Evolutionary conservation across 2,113 vertebrate genomes (phyloP).

Genomic region (Gambusia affinis): DNA sequence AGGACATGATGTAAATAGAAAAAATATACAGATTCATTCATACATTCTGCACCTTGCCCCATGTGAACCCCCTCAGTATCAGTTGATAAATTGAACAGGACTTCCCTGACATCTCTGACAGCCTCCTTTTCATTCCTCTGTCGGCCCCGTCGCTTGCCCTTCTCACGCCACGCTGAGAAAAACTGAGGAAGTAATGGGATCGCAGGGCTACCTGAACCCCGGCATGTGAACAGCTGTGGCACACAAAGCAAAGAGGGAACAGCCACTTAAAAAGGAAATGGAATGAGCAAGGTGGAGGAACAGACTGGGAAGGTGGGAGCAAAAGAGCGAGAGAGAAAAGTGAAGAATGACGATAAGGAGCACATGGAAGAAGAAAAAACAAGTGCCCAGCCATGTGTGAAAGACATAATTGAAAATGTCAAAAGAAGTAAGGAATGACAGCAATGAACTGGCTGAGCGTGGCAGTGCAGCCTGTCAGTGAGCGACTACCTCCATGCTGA

Average conservation of each 20-base stretch:
- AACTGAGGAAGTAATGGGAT: conserved; percentile 61
- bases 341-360: conserved; percentile 48
- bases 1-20: neutral
- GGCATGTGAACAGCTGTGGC: conserved; percentile 59
- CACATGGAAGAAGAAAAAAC: conserved; percentile 39
- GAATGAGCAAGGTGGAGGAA: conserved; percentile 57
- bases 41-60: conserved; percentile 11
- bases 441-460: conserved; percentile 77
- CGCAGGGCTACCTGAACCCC: conserved; percentile 68
- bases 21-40: conserved; percentile 24
- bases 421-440: conserved; percentile 82
- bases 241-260: conserved; percentile 60
- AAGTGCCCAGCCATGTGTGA: conserved; percentile 77
- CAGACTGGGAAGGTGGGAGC: conserved; percentile 39
- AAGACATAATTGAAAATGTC: conserved; percentile 85
- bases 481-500: conserved; percentile 51
- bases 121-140: conserved; percentile 42
- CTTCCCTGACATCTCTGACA: conserved; percentile 68
- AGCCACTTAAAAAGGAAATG: conserved; percentile 72
- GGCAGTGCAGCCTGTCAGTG: conserved; percentile 65
- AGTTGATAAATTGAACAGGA: conserved; percentile 58
- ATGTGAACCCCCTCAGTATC: conserved; percentile 39
- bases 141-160: conserved; percentile 4
- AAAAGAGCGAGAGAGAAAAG: conserved; percentile 25
- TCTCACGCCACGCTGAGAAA: conserved; percentile 15